Percentiles rank a stretch among this genome's conserved stretches.
phyloP scores from a whole-genome alignment of 2,797 vertebrate species.

The Tragopan temminckii region DNA sequence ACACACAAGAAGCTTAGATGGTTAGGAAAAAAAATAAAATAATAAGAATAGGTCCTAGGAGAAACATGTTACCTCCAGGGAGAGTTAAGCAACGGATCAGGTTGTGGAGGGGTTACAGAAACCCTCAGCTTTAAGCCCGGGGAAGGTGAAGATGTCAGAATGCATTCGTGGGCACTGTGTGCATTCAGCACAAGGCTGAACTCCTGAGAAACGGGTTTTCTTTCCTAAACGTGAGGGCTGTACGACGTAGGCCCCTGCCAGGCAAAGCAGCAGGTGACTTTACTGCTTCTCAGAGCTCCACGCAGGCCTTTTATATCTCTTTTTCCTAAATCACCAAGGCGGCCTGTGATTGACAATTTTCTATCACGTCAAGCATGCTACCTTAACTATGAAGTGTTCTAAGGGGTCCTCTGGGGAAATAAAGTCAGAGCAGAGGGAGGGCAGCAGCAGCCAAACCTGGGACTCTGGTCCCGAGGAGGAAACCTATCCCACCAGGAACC shows the following conservation, averaged over 20 bases:
- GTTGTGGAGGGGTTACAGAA: slow-evolving; percentile 20
- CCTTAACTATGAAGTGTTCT: slow-evolving; percentile 25
- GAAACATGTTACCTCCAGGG: background rate
- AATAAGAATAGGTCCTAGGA: background rate
- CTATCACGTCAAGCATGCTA: slow-evolving; percentile 5
- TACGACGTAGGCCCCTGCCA: background rate
- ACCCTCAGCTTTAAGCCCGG: background rate
- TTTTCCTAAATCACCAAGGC: slow-evolving; percentile 38
- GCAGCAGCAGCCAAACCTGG: background rate
- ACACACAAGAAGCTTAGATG: background rate
- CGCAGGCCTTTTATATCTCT: slow-evolving; percentile 51
- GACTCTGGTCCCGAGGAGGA: background rate
- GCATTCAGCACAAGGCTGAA: background rate
- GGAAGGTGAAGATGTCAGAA: background rate
- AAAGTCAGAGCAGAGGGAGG: slow-evolving; percentile 27
- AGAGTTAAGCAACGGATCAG: background rate
- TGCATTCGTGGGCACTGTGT: accelerated
- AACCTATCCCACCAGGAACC: background rate
- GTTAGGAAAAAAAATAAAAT: background rate
- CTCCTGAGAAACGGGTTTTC: background rate
- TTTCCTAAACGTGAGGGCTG: slow-evolving; percentile 40
- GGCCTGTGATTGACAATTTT: slow-evolving; percentile 49
- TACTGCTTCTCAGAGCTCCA: slow-evolving; percentile 54
- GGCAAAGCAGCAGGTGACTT: slow-evolving; percentile 46
- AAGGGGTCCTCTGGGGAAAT: slow-evolving; percentile 8